A percentile compares a stretch with the other conserved stretches of the same genome.
phyloP scores from a whole-genome alignment of 2,888 invertebrate species.

The Lithosia quadra region DNA sequence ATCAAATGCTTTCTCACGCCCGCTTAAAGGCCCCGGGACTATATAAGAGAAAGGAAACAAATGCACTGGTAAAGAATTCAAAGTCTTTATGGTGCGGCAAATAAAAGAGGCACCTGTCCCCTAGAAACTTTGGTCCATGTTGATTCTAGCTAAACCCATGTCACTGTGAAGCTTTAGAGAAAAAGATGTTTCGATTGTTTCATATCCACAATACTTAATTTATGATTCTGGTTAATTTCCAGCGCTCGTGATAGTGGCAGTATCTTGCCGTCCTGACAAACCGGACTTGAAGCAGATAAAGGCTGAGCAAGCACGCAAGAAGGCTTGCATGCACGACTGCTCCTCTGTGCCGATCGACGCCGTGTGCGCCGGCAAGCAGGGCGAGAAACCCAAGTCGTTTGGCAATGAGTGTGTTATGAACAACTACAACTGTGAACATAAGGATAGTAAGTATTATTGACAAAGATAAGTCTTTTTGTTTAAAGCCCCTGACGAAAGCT shows the following conservation, averaged over 20 bases:
- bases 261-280: constrained; percentile 86
- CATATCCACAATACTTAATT: background rate
- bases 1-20: no score
- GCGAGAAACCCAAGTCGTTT: constrained; percentile 86
- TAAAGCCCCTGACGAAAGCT: no score
- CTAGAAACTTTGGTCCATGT: no score
- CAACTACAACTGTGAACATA: constrained; percentile 89
- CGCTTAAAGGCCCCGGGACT: no score
- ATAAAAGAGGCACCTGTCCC: no score
- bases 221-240: constrained; percentile 50
- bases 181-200: background rate
- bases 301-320: constrained; percentile 85
- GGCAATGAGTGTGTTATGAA: constrained; percentile 89
- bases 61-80: no score
- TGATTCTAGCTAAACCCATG: no score
- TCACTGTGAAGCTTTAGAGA: no score
- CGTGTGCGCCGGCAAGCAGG: constrained; percentile 88
- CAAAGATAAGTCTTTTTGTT: no score
- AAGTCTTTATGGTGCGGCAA: no score
- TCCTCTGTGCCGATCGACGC: constrained; percentile 82
- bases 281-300: constrained; percentile 87
- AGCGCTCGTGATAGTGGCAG: constrained; percentile 75
- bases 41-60: no score
- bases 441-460: constrained; percentile 83
- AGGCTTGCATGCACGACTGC: constrained; percentile 87